phyloP scores from a whole-genome alignment of 1,140 invertebrate species.

The Macrosteles quadrilineatus region DNA sequence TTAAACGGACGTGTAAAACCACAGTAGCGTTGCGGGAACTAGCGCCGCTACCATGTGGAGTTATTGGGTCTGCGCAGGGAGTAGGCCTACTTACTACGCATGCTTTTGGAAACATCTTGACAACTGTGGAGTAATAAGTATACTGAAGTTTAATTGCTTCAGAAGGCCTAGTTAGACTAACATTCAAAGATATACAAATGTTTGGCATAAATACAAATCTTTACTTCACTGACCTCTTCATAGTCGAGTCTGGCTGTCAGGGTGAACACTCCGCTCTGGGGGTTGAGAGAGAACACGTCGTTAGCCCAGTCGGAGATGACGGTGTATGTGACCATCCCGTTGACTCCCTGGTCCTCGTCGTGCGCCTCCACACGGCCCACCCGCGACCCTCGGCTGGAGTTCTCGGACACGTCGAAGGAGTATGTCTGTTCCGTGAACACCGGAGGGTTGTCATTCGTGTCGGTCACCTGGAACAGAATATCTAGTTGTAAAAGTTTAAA shows the following conservation, averaged over 20 bases:
- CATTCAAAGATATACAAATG: too few species aligned
- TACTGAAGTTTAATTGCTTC: too few species aligned
- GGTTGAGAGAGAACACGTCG: slow-evolving; percentile 90
- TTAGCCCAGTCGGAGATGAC: slow-evolving; percentile 93
- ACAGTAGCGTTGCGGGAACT: too few species aligned
- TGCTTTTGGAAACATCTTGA: too few species aligned
- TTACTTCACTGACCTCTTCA: slow-evolving; percentile 73
- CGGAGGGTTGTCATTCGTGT: slow-evolving; percentile 93
- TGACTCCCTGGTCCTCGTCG: slow-evolving; percentile 82
- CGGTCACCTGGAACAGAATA: slow-evolving; percentile 75
- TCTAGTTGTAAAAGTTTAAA: too few species aligned
- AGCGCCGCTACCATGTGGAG: too few species aligned
- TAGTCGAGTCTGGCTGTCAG: slow-evolving; percentile 87
- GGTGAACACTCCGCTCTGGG: slow-evolving; percentile 85
- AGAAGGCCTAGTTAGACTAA: too few species aligned
- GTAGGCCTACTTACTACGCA: too few species aligned
- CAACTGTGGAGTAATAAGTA: too few species aligned
- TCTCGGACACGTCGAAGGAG: slow-evolving; percentile 88
- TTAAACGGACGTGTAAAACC: too few species aligned
- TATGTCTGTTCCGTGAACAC: slow-evolving; percentile 81
- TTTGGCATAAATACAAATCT: too few species aligned
- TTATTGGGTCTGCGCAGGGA: too few species aligned
- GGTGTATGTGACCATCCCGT: slow-evolving; percentile 85
- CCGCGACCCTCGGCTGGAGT: slow-evolving; percentile 73
- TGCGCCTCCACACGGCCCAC: slow-evolving; percentile 80